Conservation (phyloP, 2,797 vertebrate genomes). For the Eutrigla gurnardus region DNA sequence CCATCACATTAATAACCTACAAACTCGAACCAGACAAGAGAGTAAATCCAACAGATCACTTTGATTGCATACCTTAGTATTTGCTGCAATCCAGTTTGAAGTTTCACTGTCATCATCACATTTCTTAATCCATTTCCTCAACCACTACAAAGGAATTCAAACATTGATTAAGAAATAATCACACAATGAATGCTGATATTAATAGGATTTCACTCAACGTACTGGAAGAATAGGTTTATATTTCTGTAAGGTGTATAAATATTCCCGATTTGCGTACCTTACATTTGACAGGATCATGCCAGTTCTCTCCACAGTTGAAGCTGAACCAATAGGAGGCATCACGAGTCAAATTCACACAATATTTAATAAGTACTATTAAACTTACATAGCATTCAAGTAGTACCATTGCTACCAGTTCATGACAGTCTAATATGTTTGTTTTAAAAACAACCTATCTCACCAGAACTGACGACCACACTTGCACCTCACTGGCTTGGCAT, state of each 20-base stretch:
- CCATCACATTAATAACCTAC: background rate
- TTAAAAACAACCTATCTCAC: constrained; percentile 79
- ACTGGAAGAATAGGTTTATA: background rate
- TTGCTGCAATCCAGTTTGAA: constrained; percentile 99
- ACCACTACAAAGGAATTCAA: constrained; percentile 87
- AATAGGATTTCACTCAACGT: background rate
- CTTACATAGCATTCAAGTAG: background rate
- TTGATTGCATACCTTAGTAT: constrained; percentile 91
- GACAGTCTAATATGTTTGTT: background rate
- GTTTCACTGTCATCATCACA: constrained; percentile 99
- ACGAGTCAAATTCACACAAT: constrained; percentile 25
- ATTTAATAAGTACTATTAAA: background rate
- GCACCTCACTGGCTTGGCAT: constrained; percentile 99
- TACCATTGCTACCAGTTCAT: background rate
- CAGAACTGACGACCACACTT: constrained; percentile 99
- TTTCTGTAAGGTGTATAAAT: background rate
- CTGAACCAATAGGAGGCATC: constrained; percentile 77
- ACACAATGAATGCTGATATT: background rate
- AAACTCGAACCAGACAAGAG: background rate
- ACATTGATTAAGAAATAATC: constrained; percentile 10
- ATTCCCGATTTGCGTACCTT: constrained; percentile 86
- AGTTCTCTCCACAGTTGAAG: constrained; percentile 99
- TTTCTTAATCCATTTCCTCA: constrained; percentile 99
- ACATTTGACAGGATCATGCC: constrained; percentile 99
- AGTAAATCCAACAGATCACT: background rate